A percentile compares a stretch with the other conserved stretches of the same genome.
These are phyloP conservation scores for Drosophila mayri DNA, from an alignment of 1,140 invertebrate genomes.

Conservation along the genomic window DNA sequence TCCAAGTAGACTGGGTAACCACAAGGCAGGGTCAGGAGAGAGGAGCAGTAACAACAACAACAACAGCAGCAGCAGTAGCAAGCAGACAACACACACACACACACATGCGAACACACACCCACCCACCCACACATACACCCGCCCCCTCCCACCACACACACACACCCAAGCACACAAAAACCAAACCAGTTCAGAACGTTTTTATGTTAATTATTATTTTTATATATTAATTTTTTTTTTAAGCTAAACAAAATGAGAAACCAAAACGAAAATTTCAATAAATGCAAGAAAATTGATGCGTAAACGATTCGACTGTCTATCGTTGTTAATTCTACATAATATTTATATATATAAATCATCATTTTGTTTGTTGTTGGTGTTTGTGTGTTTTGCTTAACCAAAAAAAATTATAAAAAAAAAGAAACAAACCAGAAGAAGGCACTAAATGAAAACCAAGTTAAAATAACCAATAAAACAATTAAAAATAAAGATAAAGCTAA, in stretches of 20 bases:
- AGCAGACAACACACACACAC: conserved; percentile 17
- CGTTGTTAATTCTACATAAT: conserved; percentile 19
- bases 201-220: conserved; percentile 83
- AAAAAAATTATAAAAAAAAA: conserved; percentile 11
- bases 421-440: background rate
- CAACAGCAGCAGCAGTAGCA: conserved; percentile 25
- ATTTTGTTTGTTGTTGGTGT: conserved; percentile 38
- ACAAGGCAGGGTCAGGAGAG: background rate
- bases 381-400: conserved; percentile 46
- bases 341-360: conserved; percentile 6
- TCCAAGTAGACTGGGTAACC: conserved; percentile 31
- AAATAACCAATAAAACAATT: conserved; percentile 18
- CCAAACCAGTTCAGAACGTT: conserved; percentile 82
- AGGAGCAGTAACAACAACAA: conserved; percentile 13
- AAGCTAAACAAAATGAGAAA: conserved; percentile 49
- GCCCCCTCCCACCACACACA: conserved; percentile 12
- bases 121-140: conserved; percentile 6
- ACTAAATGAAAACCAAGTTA: conserved; percentile 26
- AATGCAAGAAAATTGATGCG: conserved; percentile 58
- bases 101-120: conserved; percentile 6
- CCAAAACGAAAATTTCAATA: conserved; percentile 60
- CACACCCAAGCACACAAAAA: conserved; percentile 36
- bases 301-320: conserved; percentile 30
- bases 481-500: conserved; percentile 8
- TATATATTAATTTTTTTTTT: conserved; percentile 68